Conservation (phyloP, 2,888 invertebrate genomes). For the Tiliacea citrago region DNA sequence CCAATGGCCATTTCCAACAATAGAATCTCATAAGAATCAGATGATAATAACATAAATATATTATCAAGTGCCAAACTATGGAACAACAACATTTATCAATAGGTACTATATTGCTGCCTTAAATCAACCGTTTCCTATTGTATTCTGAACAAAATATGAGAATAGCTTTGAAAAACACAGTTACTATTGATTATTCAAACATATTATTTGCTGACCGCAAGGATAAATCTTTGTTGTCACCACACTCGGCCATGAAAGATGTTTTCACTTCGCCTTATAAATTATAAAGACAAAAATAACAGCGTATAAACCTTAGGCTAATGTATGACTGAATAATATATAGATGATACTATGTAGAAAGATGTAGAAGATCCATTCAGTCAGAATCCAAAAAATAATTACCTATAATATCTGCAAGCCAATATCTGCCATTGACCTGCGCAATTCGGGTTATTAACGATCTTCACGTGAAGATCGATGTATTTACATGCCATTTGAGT, state of each 20-base stretch:
- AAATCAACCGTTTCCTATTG: slow-evolving; percentile 25
- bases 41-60: neutral
- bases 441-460: too few species aligned
- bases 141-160: slow-evolving; percentile 13
- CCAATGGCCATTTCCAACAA: neutral
- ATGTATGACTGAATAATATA: slow-evolving; percentile 52
- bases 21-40: neutral
- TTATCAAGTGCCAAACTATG: too few species aligned
- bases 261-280: slow-evolving; percentile 29
- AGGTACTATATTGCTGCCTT: slow-evolving; percentile 4
- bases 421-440: too few species aligned
- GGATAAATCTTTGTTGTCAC: slow-evolving; percentile 11
- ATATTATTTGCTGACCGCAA: slow-evolving; percentile 17
- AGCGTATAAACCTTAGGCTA: slow-evolving; percentile 38
- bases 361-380: slow-evolving; percentile 18
- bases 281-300: slow-evolving; percentile 47
- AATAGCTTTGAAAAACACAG: slow-evolving; percentile 17
- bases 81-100: neutral
- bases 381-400: neutral
- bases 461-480: too few species aligned
- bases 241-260: slow-evolving; percentile 12
- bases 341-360: neutral
- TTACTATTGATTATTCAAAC: slow-evolving; percentile 9
- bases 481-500: too few species aligned
- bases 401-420: neutral